Percentiles rank a stretch among this genome's conserved stretches.
Evolutionary conservation across 2,797 vertebrate species (phyloP).

Genomic region (Ficedula albicollis): DNA sequence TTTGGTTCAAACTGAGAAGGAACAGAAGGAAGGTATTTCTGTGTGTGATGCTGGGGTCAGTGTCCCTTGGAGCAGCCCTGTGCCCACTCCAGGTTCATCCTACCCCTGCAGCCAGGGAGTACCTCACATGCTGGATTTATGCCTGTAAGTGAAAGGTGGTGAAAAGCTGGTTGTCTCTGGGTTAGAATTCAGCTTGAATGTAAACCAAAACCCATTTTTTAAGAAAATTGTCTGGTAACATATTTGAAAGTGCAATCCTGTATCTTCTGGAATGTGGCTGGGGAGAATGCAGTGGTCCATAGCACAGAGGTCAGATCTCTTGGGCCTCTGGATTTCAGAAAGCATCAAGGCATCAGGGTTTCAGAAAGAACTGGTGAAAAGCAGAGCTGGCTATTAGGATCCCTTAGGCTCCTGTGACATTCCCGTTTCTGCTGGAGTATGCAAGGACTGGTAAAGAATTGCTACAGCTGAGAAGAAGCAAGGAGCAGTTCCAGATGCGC

Average conservation of each 20-base stretch:
- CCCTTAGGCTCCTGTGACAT: background rate
- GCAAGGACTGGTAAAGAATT: background rate
- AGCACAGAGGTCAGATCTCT: background rate
- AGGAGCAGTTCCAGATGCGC: background rate
- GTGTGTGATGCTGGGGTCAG: fast-evolving
- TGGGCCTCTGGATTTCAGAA: background rate
- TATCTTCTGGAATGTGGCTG: background rate
- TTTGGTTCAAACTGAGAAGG: background rate
- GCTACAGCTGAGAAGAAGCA: background rate
- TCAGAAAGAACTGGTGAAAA: background rate
- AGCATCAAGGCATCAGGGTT: background rate
- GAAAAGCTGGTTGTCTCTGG: background rate
- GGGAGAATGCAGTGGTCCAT: background rate
- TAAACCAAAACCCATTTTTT: background rate
- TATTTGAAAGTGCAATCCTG: background rate
- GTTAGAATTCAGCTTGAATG: background rate
- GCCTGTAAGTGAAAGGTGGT: background rate
- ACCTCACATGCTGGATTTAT: background rate
- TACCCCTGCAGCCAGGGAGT: background rate
- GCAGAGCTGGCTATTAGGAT: background rate
- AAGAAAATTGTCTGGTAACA: background rate
- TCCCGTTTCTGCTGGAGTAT: background rate
- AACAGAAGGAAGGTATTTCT: background rate
- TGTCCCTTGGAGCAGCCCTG: background rate
- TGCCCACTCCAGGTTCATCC: background rate